Evolutionary conservation across 2,888 invertebrate species (phyloP), one percentile per base, ranked within the genome.

Genomic region (Sphecodes monilicornis): DNA sequence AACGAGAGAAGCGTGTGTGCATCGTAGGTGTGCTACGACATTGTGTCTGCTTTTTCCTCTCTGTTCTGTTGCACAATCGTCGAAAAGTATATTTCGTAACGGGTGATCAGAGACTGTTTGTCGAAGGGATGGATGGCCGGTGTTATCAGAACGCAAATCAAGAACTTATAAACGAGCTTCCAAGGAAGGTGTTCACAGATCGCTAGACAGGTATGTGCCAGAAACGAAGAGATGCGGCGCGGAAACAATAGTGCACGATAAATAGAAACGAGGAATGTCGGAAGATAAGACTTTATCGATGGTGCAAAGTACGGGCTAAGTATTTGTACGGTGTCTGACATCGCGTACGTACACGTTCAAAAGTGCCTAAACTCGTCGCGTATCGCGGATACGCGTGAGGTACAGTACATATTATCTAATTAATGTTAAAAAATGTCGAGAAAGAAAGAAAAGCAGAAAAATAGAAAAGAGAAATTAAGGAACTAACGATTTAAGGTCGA

Each of bases 311-410:
- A 86, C 82, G 85, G 80, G 73, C 85, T 82, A 89, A 86, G 82
- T 80, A 54, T 77, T 72, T 70, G 79, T 78, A 69, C 86, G 74
- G 78, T 88, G 75, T 86, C 82, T 82, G 82, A 73, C 73, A 82
- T 85, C 78, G 82, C 78, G 43, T 86, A 82, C 80, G 75, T 82
- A 86, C 80, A 36, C 60, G 85, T 86, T 89, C 79, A 85, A 89
- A 90, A 90, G 90, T 90, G 90, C 90, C 90, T 90, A 88, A 90
- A 84, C 84, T 75, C 86, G 86, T 86, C 89, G 88, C 86, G 90
- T 90, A 84, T 86, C 79, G 71, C 64, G 18, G 22, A 80, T 86
- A 86, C 88, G 85, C 88, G 84, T 3, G 54, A 84, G 86, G 39
- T 90, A 83, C 84, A 88, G 80, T 90, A 89, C 82, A 86, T 79